Conservation (phyloP, 1,140 invertebrate species). For the Lanistes nyassanus region DNA sequence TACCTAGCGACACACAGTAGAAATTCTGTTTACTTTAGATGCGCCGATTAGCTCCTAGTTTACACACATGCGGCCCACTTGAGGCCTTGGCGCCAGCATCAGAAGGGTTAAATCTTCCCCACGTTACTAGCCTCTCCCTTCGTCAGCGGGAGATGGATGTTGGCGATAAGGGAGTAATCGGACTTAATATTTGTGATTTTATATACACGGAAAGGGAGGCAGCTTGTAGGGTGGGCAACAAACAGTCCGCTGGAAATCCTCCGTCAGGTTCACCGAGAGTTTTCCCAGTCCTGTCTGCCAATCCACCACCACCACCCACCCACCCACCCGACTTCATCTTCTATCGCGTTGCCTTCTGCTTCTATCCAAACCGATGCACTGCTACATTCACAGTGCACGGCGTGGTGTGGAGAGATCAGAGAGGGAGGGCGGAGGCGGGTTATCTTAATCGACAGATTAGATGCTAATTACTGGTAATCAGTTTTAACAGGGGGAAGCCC, state of each 20-base stretch:
- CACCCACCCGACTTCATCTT: no score
- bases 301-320: no score
- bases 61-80: no score
- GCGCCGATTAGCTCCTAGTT: no score
- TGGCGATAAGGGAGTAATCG: neutral
- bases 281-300: neutral
- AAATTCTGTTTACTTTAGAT: no score
- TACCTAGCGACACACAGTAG: no score
- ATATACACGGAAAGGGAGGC: neutral
- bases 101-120: neutral
- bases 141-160: neutral
- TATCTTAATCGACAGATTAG: constrained; percentile 10
- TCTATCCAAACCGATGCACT: neutral
- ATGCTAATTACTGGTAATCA: constrained; percentile 8
- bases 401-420: constrained; percentile 2
- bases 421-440: constrained; percentile 8
- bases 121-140: no score
- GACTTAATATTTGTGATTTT: neutral
- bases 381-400: neutral
- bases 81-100: no score
- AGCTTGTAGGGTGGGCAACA: neutral
- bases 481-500: neutral
- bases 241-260: neutral
- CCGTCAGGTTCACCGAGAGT: neutral
- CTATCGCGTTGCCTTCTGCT: neutral